phyloP scores from a whole-genome alignment of 2,888 invertebrate genomes.

The Oligia latruncula region DNA sequence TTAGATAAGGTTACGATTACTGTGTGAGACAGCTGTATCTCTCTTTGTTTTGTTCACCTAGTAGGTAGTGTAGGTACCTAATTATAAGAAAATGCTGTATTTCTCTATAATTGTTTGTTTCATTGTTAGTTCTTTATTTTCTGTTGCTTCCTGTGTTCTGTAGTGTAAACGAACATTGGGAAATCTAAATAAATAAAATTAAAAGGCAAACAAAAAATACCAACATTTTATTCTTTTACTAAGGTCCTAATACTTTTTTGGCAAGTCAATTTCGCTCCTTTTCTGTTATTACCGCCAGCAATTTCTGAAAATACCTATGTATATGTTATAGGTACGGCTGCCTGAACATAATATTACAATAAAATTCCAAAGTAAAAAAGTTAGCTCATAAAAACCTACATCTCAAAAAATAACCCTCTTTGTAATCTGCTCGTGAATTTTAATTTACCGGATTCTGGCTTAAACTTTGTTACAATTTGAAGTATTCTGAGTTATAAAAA shows the following conservation, averaged over 20 bases:
- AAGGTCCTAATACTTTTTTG: neutral
- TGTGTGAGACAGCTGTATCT: too few relatives aligned
- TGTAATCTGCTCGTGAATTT: conserved; percentile 48
- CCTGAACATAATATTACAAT: conserved; percentile 31
- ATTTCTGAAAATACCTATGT: conserved; percentile 13
- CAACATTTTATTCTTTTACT: neutral
- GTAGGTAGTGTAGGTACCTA: too few relatives aligned
- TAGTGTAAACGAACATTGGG: too few relatives aligned
- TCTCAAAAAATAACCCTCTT: conserved; percentile 52
- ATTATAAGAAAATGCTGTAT: too few relatives aligned
- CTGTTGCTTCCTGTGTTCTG: too few relatives aligned
- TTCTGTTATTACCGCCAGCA: neutral
- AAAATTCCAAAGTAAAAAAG: conserved; percentile 45
- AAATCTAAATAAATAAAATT: too few relatives aligned
- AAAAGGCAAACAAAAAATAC: neutral
- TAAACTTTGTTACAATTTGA: conserved; percentile 40
- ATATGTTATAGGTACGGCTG: neutral
- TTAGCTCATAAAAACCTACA: conserved; percentile 53
- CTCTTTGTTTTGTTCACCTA: too few relatives aligned
- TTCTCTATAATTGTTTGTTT: too few relatives aligned
- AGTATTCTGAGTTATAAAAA: conserved; percentile 28
- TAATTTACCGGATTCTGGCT: conserved; percentile 48
- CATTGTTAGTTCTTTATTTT: too few relatives aligned
- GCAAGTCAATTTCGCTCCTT: neutral
- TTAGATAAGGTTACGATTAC: neutral